Evolutionary conservation across 2,888 invertebrate genomes (phyloP).

Genomic region (Oegoconia quadripuncta): DNA sequence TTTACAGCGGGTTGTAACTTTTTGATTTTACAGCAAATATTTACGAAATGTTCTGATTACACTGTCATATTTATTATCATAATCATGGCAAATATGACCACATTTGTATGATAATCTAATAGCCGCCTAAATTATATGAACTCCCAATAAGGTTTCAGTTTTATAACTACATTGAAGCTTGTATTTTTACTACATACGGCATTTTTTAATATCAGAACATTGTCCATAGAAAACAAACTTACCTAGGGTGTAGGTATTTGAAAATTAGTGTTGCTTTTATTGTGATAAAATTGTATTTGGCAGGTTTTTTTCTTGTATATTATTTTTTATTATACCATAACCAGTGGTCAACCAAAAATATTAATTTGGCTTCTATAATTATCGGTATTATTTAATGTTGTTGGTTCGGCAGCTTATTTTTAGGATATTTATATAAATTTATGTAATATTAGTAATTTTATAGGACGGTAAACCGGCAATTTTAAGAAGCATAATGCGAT

Average conservation of each 20-base stretch:
- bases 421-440: not conserved
- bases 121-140: too few relatives aligned
- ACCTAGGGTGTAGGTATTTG: conserved; percentile 7
- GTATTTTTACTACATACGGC: too few relatives aligned
- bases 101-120: too few relatives aligned
- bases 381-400: conserved; percentile 1
- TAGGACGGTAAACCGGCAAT: not conserved
- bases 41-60: too few relatives aligned
- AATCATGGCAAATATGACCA: too few relatives aligned
- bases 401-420: conserved; percentile 13
- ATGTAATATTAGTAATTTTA: conserved; percentile 1
- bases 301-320: conserved; percentile 5
- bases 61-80: too few relatives aligned
- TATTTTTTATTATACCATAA: not conserved
- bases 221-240: not conserved
- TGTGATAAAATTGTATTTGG: conserved; percentile 24
- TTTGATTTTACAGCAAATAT: too few relatives aligned
- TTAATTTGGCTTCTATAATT: conserved; percentile 7
- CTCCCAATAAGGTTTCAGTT: too few relatives aligned
- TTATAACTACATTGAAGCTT: too few relatives aligned
- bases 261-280: conserved; percentile 30
- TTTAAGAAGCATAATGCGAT: too few relatives aligned
- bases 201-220: not conserved
- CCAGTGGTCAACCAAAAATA: conserved; percentile 19
- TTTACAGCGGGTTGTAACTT: too few relatives aligned